Conservation (phyloP, 2,888 invertebrate genomes). For the Hypena proboscidalis region DNA sequence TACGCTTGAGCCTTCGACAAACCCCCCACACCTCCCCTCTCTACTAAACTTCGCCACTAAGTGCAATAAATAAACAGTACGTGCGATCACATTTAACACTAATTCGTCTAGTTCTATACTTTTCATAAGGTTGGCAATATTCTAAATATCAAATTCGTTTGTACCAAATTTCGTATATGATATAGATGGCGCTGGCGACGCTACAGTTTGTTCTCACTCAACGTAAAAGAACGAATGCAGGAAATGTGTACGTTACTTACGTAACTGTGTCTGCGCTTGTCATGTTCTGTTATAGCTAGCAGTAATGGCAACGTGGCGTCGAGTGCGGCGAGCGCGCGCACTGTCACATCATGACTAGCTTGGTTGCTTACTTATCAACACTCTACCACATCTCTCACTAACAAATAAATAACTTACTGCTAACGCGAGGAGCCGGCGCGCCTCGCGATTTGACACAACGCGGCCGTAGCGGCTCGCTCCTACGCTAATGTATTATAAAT, state of each 20-base stretch:
- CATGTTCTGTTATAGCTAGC: slow-evolving; percentile 65
- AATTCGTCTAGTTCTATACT: slow-evolving; percentile 60
- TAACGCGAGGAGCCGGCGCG: slow-evolving; percentile 65
- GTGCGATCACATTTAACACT: slow-evolving; percentile 73
- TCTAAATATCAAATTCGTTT: slow-evolving; percentile 71
- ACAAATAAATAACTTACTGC: slow-evolving; percentile 81
- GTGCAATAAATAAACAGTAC: slow-evolving; percentile 68
- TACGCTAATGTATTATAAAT: slow-evolving; percentile 68
- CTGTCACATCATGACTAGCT: slow-evolving; percentile 80
- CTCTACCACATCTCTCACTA: slow-evolving; percentile 75
- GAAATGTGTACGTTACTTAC: slow-evolving; percentile 41
- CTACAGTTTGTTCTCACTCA: slow-evolving; percentile 39
- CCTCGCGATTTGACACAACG: slow-evolving; percentile 69
- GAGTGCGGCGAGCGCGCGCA: slow-evolving; percentile 49
- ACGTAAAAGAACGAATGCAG: slow-evolving; percentile 56
- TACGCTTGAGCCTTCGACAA: slow-evolving; percentile 57
- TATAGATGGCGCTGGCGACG: slow-evolving; percentile 25
- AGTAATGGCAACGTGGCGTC: slow-evolving; percentile 75
- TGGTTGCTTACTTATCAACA: slow-evolving; percentile 76
- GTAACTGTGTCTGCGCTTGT: slow-evolving; percentile 54
- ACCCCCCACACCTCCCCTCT: slow-evolving; percentile 32
- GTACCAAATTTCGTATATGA: slow-evolving; percentile 71
- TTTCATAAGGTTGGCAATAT: slow-evolving; percentile 60
- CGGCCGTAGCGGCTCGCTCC: slow-evolving; percentile 51
- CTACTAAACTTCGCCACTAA: slow-evolving; percentile 48